phyloP scores from a whole-genome alignment of 2,888 invertebrate genomes.

The Tethea ocularis region DNA sequence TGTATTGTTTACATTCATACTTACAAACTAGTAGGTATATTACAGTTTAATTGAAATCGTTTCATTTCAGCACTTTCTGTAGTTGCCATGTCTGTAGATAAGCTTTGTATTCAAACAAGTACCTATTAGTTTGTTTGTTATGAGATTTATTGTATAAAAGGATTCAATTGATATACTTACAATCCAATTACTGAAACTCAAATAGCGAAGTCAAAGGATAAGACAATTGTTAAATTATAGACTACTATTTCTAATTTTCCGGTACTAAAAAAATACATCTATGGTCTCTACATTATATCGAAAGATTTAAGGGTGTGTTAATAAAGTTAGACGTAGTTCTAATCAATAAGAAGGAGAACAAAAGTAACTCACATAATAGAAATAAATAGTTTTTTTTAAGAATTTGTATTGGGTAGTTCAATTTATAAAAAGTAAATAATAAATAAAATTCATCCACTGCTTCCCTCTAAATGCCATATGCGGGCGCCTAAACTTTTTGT shows the following conservation, averaged over 20 bases:
- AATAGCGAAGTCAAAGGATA: neutral
- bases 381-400: no score
- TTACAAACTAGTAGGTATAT: neutral
- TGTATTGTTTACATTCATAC: no score
- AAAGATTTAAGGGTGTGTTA: neutral
- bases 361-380: no score
- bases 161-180: neutral
- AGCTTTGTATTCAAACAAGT: slow-evolving; percentile 3
- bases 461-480: no score
- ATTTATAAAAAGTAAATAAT: no score
- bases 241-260: no score
- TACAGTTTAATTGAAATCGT: slow-evolving; percentile 1
- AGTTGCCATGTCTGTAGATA: slow-evolving; percentile 5
- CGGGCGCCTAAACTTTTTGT: no score
- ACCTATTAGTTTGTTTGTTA: neutral
- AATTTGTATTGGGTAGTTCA: no score
- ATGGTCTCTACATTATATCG: neutral
- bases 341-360: no score
- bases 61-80: slow-evolving; percentile 2
- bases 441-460: no score
- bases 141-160: neutral
- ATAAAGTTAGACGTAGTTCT: neutral
- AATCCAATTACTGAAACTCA: slow-evolving; percentile 5
- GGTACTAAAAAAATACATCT: no score
- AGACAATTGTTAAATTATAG: neutral